Base-by-base conservation (phyloP, 2,888 invertebrate genomes). In the Rhagonycha lutea region DNA sequence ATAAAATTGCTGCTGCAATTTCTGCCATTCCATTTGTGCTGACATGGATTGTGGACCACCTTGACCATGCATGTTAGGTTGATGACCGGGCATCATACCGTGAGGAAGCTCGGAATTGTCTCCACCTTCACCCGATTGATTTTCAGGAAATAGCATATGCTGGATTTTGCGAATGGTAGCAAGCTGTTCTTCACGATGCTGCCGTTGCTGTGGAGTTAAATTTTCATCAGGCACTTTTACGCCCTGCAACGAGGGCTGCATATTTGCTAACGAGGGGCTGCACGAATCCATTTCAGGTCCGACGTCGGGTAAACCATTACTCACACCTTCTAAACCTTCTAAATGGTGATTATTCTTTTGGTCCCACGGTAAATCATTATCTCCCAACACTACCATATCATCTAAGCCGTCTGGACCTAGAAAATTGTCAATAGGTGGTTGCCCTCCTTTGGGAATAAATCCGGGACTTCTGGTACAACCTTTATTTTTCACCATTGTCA, bases 151-250 rank as follows among this genome's bases (percentile, higher is more conserved):
- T 73, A 98, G 88, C 91, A 97, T 94, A 86, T 96, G 95, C 83
- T 97, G 95, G 93, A 98, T 96, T 89, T 97, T 97, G 79, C 95
- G 89, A 79, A 98, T 91, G 77, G 95, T 96, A 5, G 97, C 98
- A 69, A 98, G 89, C 84, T 97, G 96, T 84, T 96, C 96, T 88
- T 98, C 98, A 77, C 98, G 92, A 86, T 97, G 96, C 79, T 97
- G 96, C 73, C 97, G 92, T 87, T 98, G 98, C 86, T 98, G 97
- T 47, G 98, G 98, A 72, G 98, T 98, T 83, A 98, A 90, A 88
- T 98, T 97, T 89, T 98, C 98, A 88, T 97, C 97, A 82, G 97
- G 97, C 85, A 97, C 95, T 91, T 97, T 96, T 68, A 96, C 95
- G 80, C 90, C 92, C 88, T 92, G 92, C 80, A 92, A 85, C 24